Conservation (phyloP, 2,797 vertebrate genomes). For the Sternarchorhynchus goeldii region DNA sequence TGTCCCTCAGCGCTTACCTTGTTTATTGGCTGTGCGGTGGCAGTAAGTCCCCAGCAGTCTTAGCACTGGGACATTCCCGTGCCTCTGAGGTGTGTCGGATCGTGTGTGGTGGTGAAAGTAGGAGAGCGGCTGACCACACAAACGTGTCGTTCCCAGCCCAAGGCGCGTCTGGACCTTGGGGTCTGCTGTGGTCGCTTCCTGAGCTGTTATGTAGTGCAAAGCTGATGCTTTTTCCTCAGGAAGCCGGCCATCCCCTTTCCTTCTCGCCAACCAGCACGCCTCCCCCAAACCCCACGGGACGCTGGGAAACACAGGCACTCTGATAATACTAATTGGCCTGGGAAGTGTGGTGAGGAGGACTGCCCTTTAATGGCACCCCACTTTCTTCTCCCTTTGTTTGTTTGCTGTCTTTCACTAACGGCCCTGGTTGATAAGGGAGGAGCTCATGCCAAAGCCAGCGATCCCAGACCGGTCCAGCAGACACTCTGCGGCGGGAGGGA, state of each 20-base stretch:
- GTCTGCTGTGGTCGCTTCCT: slow-evolving; percentile 60
- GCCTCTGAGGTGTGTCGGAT: slow-evolving; percentile 31
- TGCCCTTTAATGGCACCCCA: not conserved
- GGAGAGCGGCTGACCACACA: slow-evolving; percentile 29
- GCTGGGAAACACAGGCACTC: slow-evolving; percentile 42
- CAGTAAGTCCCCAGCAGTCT: slow-evolving; percentile 44
- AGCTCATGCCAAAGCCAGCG: slow-evolving; percentile 6
- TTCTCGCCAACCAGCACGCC: slow-evolving; percentile 52
- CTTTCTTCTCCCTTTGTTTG: slow-evolving; percentile 31
- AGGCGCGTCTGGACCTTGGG: slow-evolving; percentile 49
- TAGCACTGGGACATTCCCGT: slow-evolving; percentile 56
- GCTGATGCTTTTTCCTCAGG: slow-evolving; percentile 69
- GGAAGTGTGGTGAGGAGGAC: slow-evolving; percentile 2
- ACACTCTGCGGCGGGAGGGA: slow-evolving; percentile 35
- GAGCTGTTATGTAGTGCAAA: slow-evolving; percentile 61
- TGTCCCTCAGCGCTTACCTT: slow-evolving; percentile 56
- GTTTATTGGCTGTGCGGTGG: slow-evolving; percentile 27
- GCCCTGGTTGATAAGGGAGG: slow-evolving; percentile 6
- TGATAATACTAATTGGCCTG: slow-evolving; percentile 49
- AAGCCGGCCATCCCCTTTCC: slow-evolving; percentile 64
- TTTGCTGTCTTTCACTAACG: slow-evolving; percentile 11
- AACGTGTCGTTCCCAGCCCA: slow-evolving; percentile 32
- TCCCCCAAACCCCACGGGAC: slow-evolving; percentile 37
- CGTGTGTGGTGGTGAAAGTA: slow-evolving; percentile 22
- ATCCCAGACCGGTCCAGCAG: slow-evolving; percentile 6